Base-by-base conservation (phyloP, 2,113 vertebrate genomes). In the Stictonetta naevosa region DNA sequence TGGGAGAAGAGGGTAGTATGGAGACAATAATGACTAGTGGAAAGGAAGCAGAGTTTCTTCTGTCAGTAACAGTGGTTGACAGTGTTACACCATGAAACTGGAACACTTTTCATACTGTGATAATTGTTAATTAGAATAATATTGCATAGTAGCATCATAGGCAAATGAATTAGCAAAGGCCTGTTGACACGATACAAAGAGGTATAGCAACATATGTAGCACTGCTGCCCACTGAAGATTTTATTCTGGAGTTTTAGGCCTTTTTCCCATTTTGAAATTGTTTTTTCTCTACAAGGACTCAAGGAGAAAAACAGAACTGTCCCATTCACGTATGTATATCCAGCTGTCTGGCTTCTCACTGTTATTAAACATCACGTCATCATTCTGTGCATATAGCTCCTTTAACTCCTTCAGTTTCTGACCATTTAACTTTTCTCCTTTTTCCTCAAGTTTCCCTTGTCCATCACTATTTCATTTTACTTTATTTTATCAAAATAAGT, bases 181-280 rank as follows among this genome's bases (percentile, higher is more conserved):
- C 36, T 17, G 17, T 33, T 75, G 58, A 11, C n/a, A 42, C 25
- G 14, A 42, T 55, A 8, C 2, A 3, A 36, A 48, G 23, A 60
- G 3, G 10, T 0, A 0, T 10, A 69, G 21, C 14, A 79, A 42
- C 6, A 5, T 8, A 11, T 42, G 23, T n/a, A 58, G 13, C 16
- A 48, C 16, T 19, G 25, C 22, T 25, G 8, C 3, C 6, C 31
- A 22, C 0, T n/a, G 34, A 66, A 36, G 15, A 48, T 7, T 42
- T 76, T 86, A 40, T 36, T 59, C 4, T 21, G 28, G 58, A n/a
- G 8, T 72, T 50, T 68, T 40, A 79, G 40, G 22, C 22, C 22
- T n/a, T 63, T 16, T 21, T 76, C 29, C 7, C 10, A 13, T 75
- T 23, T 4, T 13, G 18, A 71, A 55, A 31, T 62, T 36, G 13